Evolutionary conservation across 2,113 vertebrate genomes (phyloP), one percentile per base, ranked within the genome.

Genomic region (Pampusana beccarii): DNA sequence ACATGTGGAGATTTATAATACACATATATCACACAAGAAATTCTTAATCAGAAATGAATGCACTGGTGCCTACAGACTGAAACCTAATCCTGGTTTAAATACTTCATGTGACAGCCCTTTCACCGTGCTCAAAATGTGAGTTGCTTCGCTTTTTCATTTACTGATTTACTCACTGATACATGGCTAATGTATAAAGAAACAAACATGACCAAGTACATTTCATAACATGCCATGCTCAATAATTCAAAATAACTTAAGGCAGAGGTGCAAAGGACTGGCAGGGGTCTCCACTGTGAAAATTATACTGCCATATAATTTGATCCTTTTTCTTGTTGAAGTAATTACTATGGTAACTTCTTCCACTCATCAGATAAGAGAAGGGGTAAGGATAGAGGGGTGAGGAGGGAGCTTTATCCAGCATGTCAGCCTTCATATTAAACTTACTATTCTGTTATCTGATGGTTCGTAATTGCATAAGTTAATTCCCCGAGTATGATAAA

Each of bases 161-260:
- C 44, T 51, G 38, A 58, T 61, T 93, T 82, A 91, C 11, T 77
- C 90, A 73, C 71, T 54, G 75, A 94, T 57, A 91, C 36, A 69
- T 19, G 40, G 81, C 88, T 90, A 81, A 94, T 64, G 87, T 85
- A 90, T 66, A 80, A 73, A 90, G 87, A 93, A 96, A 95, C 57
- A 88, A 91, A 91, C 75, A 73, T 1, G 50, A 89, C 20, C 3
- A 6, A 86, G 40, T 51, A 50, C 51, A 62, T 95, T 80, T 73
- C 33, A 16, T 62, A 93, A 78, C 33, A 36, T 0, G 0, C n/a
- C 58, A 20, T 29, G 40, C 10, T 69, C 62, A 61, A 1, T 82
- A 88, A 74, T 42, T 81, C 72, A 78, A 86, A 93, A 90, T 40
- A 77, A 75, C 18, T 15, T 8, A 7, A 46, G 31, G 60, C 50